Conservation (phyloP, 2,797 vertebrate species). For the Agapornis canus region DNA sequence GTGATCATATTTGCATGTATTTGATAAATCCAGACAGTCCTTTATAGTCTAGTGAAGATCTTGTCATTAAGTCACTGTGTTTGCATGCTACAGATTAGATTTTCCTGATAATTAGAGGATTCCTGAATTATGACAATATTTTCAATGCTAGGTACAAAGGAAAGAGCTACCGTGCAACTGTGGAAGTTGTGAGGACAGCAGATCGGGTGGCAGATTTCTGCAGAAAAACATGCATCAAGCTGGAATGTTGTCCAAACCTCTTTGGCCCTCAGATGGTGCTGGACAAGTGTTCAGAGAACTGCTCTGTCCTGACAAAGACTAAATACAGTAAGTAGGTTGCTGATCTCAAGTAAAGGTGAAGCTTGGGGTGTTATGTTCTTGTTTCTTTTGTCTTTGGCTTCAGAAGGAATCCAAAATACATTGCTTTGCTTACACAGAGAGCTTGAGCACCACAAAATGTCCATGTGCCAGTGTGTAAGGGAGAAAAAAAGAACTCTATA, state of each 20-base stretch:
- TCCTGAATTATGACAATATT: neutral
- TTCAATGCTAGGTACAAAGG: slow-evolving; percentile 90
- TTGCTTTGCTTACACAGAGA: neutral
- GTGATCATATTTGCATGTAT: neutral
- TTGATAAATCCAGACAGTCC: neutral
- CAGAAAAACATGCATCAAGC: slow-evolving; percentile 94
- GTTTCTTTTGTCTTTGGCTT: neutral
- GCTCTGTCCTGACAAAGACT: slow-evolving; percentile 98
- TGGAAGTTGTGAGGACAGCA: slow-evolving; percentile 95
- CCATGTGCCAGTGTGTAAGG: neutral
- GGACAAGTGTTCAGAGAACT: slow-evolving; percentile 96
- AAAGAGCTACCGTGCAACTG: slow-evolving; percentile 96
- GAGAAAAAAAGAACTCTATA: neutral
- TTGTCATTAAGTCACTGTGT: neutral
- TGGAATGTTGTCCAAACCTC: slow-evolving; percentile 97
- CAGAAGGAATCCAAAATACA: neutral
- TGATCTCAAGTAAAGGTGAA: neutral
- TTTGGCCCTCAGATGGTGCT: slow-evolving; percentile 96
- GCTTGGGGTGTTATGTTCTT: neutral
- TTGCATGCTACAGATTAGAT: neutral
- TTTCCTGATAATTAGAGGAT: neutral
- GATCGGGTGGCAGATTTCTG: slow-evolving; percentile 96
- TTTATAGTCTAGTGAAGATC: neutral
- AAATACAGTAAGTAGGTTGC: slow-evolving; percentile 91
- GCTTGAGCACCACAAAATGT: neutral